Percentiles rank a stretch among this genome's conserved stretches.
phyloP scores from a whole-genome alignment of 2,797 vertebrate species.

The Chloroceryle amazona region DNA sequence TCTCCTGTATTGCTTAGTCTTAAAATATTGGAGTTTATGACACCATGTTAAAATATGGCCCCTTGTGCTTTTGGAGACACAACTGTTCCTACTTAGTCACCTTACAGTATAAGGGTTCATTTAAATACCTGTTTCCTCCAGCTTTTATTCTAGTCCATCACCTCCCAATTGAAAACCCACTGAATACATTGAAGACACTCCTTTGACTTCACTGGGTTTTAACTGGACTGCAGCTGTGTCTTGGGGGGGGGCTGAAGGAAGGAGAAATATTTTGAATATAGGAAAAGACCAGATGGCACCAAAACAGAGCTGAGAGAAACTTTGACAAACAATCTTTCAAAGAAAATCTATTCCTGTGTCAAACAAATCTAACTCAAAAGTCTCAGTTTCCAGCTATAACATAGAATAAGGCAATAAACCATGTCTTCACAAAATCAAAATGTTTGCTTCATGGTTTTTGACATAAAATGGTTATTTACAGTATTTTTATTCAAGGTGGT shows the following conservation, averaged over 20 bases:
- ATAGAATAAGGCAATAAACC: conserved; percentile 80
- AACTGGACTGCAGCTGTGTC: conserved; percentile 49
- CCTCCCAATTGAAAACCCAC: conserved; percentile 38
- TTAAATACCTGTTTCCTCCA: conserved; percentile 53
- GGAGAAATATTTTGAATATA: conserved; percentile 62
- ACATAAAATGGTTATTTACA: conserved; percentile 52
- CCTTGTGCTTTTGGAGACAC: conserved; percentile 71
- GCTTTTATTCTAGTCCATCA: conserved; percentile 39
- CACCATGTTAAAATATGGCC: conserved; percentile 63
- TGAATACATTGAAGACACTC: conserved; percentile 28
- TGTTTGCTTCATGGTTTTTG: conserved; percentile 73
- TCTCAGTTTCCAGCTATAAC: conserved; percentile 75
- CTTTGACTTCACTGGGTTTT: conserved; percentile 69
- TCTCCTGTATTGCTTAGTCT: conserved; percentile 79
- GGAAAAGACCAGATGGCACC: conserved; percentile 50
- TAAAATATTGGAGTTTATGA: conserved; percentile 54
- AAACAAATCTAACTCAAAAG: conserved; percentile 64
- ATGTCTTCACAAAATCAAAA: conserved; percentile 72
- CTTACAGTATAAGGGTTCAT: conserved; percentile 63
- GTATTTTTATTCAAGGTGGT: conserved; percentile 67
- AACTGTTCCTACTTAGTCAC: conserved; percentile 69
- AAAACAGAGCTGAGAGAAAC: conserved; percentile 62
- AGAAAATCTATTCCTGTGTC: conserved; percentile 55
- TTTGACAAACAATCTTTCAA: conserved; percentile 60
- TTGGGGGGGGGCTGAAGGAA: conserved; percentile 39